These are phyloP conservation scores for Charina bottae DNA, from an alignment of 2,113 vertebrate species.

Conservation along the genomic window DNA sequence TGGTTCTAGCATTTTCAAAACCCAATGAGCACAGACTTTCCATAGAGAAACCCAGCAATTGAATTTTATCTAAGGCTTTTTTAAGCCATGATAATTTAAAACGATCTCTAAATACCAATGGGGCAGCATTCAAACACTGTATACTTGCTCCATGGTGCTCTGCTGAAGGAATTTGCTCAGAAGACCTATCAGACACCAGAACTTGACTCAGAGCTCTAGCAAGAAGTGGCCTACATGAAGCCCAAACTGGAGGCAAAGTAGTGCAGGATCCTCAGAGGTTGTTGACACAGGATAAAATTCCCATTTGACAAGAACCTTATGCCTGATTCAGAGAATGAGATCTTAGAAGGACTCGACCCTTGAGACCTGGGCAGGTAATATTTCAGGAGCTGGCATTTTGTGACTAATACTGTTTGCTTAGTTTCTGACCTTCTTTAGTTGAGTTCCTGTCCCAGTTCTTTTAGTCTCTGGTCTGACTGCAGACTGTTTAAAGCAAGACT, in stretches of 20 bases:
- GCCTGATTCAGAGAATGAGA: neutral
- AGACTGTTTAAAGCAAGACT: neutral
- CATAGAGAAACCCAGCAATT: too few species aligned
- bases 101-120: too few species aligned
- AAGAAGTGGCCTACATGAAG: neutral
- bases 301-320: neutral
- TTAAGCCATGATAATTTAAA: too few species aligned
- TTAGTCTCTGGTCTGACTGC: neutral
- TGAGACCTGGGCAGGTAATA: neutral
- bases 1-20: too few species aligned
- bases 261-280: neutral
- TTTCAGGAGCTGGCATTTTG: neutral
- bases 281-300: neutral
- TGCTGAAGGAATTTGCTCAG: neutral
- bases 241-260: neutral
- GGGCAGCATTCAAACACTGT: too few species aligned
- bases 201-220: neutral
- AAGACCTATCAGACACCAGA: neutral
- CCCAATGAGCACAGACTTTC: too few species aligned
- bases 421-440: neutral
- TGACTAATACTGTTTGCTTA: neutral
- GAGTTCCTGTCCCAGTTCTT: neutral
- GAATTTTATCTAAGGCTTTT: too few species aligned
- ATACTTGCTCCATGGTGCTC: neutral
- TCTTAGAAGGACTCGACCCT: neutral